Evolutionary conservation across 2,888 invertebrate genomes (phyloP), one percentile per base, ranked within the genome.

Genomic region (Margaritifera margaritifera): DNA sequence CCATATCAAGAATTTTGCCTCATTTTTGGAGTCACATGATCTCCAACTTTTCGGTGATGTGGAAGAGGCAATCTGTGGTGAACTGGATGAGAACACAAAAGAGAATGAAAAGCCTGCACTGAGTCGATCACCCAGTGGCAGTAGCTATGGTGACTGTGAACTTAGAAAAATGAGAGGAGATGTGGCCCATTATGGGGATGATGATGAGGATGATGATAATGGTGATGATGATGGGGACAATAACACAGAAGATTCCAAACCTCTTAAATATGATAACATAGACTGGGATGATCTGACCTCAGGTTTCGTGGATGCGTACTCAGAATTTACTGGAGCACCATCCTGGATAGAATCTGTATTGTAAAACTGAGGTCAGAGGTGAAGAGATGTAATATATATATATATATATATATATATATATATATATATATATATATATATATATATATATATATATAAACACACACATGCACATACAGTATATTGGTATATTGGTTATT

Each of bases 201-300:
- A 68, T 54, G 76, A 74, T 54, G 71, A 69, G 15, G 75, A 71
- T 25, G 74, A 65, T 61, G 76, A 76, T 62, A 63, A 42, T 42
- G 42, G 11, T 65, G 53, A 65, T 56, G 31, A 65, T 42, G 68
- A 64, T 31, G 64, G 64, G 51, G 77, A 77, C 15, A 69, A 72
- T 15, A 64, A 66, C 4, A 77, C 77, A 4, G 65, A 65, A 53
- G 72, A 70, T 64, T 72, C 72, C 22, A 58, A 56, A 56, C 58
- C 68, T 20, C 42, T 42, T 42, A 62, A 69, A 58, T 74, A 59
- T 50, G 77, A 77, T 24, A 42, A 42, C 42, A 71, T 71, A 55
- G 77, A 79, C 51, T 79, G 78, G 64, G 77, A 81, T 42, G 72
- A 78, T 64, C 67, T 77, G 22, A 77, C 80, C 15, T 81, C 80